Evolutionary conservation across 2,113 vertebrate genomes (phyloP), one percentile per base, ranked within the genome.

Genomic region (Ctenomys sociabilis): DNA sequence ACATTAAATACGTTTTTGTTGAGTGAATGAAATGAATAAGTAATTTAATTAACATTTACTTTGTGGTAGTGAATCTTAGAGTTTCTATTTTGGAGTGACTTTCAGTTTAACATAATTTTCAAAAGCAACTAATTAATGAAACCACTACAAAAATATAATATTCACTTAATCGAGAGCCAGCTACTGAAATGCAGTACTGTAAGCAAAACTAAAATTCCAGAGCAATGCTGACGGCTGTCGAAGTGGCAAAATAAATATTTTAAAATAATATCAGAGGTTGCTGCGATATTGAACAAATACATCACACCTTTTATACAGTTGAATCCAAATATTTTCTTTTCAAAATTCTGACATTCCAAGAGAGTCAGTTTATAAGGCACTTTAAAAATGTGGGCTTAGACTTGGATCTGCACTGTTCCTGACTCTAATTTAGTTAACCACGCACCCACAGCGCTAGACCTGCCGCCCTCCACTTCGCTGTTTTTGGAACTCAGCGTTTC

Each of bases 241-340:
- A 66, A 84, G 66, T 85, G 88, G 26, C 81, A 95, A 96, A 94
- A 90, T 92, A 77, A 95, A 88, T 96, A 97, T 96, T 96, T 97
- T 66, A 91, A 95, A 96, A 94, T 95, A 96, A 91, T 85, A 91
- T 85, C 75, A 88, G 87, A 91, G 87, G 68, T 82, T 92, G 90
- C 72, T 85, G 1, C 87, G 92, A 95, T 92, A 95, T 61, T 95
- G 84, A 93, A 93, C 85, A 95, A 97, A 97, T 59, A 93, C 1
- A 96, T 63, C 73, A 87, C 30, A 91, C 63, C 95, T 95, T 89
- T 96, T 73, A 93, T 95, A 87, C 22, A 92, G 24, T 85, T 72
- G 95, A 97, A 93, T 97, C 81, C 94, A 96, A 96, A 90, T 95
- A 97, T 96, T 94, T 96, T 96, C 85, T 91, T 95, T 97, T 85